Base-by-base conservation (phyloP, 92 coral and sea anemone genomes). In the Palythoa caribaeorum region DNA sequence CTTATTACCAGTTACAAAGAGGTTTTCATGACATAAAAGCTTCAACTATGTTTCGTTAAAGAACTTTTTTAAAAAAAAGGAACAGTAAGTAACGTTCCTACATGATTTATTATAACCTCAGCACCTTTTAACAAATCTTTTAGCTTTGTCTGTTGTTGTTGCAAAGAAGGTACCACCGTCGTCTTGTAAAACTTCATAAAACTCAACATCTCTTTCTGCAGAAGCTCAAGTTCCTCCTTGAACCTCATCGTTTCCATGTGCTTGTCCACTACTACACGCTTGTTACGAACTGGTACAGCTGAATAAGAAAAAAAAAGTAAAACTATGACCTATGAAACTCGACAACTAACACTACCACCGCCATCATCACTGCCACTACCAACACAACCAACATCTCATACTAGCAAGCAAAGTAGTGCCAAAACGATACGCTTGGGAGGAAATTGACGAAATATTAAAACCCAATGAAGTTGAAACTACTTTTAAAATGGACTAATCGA, bases 191-290 rank as follows among this genome's bases (percentile, higher is more conserved):
- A 93, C 12, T 53, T 84, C 15, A 93, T 13, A 38, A 87, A 93
- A 13, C 83, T 53, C 52, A 77, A 5, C 95, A 90, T 93, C 78
- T 93, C 95, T 40, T 73, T 84, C 62, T 79, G 44, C 17, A 93
- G 77, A 16, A 90, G 86, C 6, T 65, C 55, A 4, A 87, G 89
- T 74, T 93, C 94, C 52, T 89, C 91, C 12, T 88, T 83, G 55
- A 90, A 93, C 65, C 92, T 76, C 13, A 57, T 66, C 2, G 53
- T 55, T 50, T 93, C 96, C 96, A 93, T 93, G 59, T 71, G 37
- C 74, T 91, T 93, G 84, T 93, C 96, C 21, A 80, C 96, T 15
- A 91, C 92, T 1, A 65, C 0, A 50, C 93, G 88, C 69, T 88
- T 93, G 2, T 90, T 88, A 20, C 92, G 54, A 2, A 90, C 44